Percentiles rank a stretch among this genome's conserved stretches.
These are phyloP conservation scores for Himalopsyche tibetana DNA, from an alignment of 2,888 invertebrate species.

Conservation along the genomic window DNA sequence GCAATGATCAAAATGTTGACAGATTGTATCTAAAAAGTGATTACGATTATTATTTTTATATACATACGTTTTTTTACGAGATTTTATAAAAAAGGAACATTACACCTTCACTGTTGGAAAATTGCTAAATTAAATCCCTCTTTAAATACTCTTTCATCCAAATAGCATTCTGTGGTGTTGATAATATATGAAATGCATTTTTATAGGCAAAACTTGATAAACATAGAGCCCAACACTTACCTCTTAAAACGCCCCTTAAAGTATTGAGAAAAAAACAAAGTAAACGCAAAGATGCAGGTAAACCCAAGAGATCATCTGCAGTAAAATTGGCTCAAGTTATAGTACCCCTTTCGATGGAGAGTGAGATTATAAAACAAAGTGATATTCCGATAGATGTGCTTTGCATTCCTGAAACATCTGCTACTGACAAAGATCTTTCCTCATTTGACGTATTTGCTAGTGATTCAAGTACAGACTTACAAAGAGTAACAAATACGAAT, in stretches of 20 bases:
- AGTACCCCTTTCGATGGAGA: slow-evolving; percentile 59
- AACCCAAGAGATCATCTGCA: slow-evolving; percentile 62
- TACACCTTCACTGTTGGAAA: too few species aligned
- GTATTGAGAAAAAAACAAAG: slow-evolving; percentile 45
- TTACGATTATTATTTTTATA: too few species aligned
- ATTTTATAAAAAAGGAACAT: too few species aligned
- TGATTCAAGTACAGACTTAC: background rate
- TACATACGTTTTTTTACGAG: too few species aligned
- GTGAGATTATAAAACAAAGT: slow-evolving; percentile 60
- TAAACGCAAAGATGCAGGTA: slow-evolving; percentile 64
- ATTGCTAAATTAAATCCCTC: too few species aligned
- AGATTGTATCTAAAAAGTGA: too few species aligned
- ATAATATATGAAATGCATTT: too few species aligned
- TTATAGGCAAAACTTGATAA: slow-evolving; percentile 55
- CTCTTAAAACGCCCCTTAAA: slow-evolving; percentile 42
- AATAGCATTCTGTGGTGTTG: too few species aligned
- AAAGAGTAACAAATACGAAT: background rate
- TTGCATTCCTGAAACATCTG: slow-evolving; percentile 27
- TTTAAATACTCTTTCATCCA: too few species aligned
- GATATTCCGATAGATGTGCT: slow-evolving; percentile 49
- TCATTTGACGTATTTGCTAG: background rate
- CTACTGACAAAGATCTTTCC: background rate
- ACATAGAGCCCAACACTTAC: slow-evolving; percentile 54
- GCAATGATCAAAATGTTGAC: too few species aligned
- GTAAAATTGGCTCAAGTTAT: slow-evolving; percentile 62